phyloP scores from a whole-genome alignment of 1,140 invertebrate genomes.

The Lepidurus arcticus region DNA sequence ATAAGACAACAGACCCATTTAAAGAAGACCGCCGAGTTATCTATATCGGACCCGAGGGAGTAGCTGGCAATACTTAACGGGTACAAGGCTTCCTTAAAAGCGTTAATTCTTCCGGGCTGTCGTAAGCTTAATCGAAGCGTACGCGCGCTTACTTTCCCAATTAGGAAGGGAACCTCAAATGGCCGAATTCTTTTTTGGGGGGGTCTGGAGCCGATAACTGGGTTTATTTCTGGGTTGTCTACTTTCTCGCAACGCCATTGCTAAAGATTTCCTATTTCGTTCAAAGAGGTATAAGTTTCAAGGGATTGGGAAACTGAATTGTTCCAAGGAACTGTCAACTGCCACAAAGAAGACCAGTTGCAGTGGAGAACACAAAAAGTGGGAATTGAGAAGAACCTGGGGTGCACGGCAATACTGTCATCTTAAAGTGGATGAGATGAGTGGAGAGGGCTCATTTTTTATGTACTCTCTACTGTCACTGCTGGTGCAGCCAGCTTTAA shows the following conservation, averaged over 20 bases:
- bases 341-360: no score
- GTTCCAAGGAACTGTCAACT: no score
- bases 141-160: slow-evolving; percentile 3
- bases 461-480: background rate
- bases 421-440: background rate
- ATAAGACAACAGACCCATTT: slow-evolving; percentile 8
- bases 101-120: background rate
- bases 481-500: background rate
- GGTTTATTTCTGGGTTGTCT: no score
- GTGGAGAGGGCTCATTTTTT: background rate
- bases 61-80: background rate
- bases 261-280: no score
- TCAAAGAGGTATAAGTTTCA: no score
- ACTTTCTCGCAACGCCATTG: no score
- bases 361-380: no score
- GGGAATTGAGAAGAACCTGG: no score
- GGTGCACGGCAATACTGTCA: no score
- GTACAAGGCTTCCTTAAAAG: background rate
- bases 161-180: background rate
- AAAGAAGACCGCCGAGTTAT: background rate
- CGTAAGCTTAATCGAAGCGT: slow-evolving; percentile 1
- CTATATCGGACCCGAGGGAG: background rate
- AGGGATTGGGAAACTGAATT: no score
- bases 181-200: background rate
- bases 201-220: no score